A percentile compares a stretch with the other conserved stretches of the same genome.
Evolutionary conservation across 2,888 invertebrate species (phyloP).

Genomic region (Troilus luridus): DNA sequence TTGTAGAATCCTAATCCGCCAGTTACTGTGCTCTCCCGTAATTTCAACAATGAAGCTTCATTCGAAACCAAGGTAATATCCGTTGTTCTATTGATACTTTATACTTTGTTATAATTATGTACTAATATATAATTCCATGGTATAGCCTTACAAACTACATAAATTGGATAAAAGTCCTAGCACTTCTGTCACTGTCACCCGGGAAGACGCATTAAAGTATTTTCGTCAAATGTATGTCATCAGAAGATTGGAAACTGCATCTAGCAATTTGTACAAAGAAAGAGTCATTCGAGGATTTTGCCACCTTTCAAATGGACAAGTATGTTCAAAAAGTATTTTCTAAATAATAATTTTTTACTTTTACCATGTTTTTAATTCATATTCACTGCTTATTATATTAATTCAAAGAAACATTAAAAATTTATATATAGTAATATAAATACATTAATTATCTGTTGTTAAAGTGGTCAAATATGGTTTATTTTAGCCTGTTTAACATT

Average conservation of each 20-base stretch:
- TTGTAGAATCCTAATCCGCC: background rate
- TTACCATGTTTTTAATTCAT: background rate
- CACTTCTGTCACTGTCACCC: constrained; percentile 79
- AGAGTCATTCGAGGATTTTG: constrained; percentile 97
- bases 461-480: too few species aligned
- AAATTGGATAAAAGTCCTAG: constrained; percentile 89
- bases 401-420: too few species aligned
- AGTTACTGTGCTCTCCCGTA: constrained; percentile 2
- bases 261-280: constrained; percentile 96
- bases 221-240: constrained; percentile 87
- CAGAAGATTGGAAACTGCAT: constrained; percentile 92
- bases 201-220: constrained; percentile 87
- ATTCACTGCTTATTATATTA: too few species aligned
- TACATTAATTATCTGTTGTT: too few species aligned
- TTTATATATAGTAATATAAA: too few species aligned
- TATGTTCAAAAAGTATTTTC: constrained; percentile 67
- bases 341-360: background rate
- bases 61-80: constrained; percentile 68
- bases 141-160: constrained; percentile 90
- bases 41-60: constrained; percentile 68
- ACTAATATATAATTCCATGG: constrained; percentile 10
- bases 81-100: background rate
- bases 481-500: too few species aligned
- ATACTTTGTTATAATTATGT: background rate
- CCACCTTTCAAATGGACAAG: constrained; percentile 96